Evolutionary conservation across 2,113 vertebrate genomes (phyloP).

Genomic region (Thryonomys swinderianus): DNA sequence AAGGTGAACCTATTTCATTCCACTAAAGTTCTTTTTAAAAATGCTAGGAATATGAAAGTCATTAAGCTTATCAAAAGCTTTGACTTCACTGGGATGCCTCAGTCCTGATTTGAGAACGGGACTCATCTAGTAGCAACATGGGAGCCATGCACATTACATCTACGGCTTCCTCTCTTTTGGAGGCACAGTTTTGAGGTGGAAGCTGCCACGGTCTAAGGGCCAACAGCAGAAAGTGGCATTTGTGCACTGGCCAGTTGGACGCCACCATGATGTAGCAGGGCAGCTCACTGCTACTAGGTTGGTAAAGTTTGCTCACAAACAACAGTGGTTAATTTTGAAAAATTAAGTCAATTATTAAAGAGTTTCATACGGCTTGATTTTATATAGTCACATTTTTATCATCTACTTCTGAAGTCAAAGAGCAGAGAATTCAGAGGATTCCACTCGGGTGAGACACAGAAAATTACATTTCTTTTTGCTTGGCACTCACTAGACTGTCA

Average conservation of each 20-base stretch:
- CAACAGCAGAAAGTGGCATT: background rate
- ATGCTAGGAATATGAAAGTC: background rate
- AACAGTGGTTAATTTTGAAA: background rate
- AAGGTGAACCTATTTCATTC: background rate
- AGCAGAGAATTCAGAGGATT: conserved; percentile 29
- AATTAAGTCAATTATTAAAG: background rate
- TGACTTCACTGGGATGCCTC: background rate
- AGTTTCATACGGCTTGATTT: background rate
- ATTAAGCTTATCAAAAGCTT: background rate
- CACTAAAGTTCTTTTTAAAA: background rate
- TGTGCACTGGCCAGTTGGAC: background rate
- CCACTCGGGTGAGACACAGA: background rate
- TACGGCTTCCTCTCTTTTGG: background rate
- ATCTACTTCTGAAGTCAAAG: conserved; percentile 34
- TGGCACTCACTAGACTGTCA: background rate
- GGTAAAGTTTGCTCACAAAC: background rate
- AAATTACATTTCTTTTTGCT: conserved; percentile 8
- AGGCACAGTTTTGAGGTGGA: background rate
- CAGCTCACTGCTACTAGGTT: background rate
- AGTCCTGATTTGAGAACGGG: background rate
- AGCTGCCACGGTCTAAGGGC: background rate
- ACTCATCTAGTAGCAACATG: background rate
- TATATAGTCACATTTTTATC: background rate
- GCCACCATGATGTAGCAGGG: background rate
- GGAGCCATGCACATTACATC: background rate